Evolutionary conservation across 2,113 vertebrate genomes (phyloP).

Genomic region (Tichodroma muraria): DNA sequence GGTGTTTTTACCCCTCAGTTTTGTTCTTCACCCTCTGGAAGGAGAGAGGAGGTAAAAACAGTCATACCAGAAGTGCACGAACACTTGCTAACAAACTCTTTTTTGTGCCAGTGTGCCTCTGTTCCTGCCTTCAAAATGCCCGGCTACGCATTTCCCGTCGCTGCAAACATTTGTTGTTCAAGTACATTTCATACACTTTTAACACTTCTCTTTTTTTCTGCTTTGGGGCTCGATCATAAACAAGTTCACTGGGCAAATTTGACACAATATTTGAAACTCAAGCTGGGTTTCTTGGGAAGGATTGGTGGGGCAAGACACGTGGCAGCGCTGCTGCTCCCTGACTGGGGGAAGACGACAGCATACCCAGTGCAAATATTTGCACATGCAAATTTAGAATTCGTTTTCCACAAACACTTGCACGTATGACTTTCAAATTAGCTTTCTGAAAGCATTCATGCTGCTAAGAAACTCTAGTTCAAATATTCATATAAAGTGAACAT

Average conservation of each 20-base stretch:
- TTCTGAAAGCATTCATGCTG: slow-evolving; percentile 40
- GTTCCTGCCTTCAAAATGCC: not conserved
- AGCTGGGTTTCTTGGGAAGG: not conserved
- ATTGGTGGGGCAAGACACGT: slow-evolving; percentile 31
- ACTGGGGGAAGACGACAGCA: slow-evolving; percentile 31
- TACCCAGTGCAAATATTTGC: slow-evolving; percentile 56
- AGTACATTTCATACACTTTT: slow-evolving; percentile 36
- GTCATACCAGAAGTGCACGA: not conserved
- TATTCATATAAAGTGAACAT: slow-evolving; percentile 30
- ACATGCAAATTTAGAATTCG: slow-evolving; percentile 51
- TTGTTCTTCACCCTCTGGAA: not conserved
- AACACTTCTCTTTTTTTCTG: slow-evolving; percentile 29
- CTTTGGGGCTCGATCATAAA: not conserved
- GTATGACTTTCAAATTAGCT: slow-evolving; percentile 57
- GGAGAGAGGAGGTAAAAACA: not conserved
- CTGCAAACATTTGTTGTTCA: slow-evolving; percentile 35
- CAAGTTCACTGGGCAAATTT: slow-evolving; percentile 44
- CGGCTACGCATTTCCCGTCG: not conserved
- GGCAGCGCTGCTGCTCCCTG: not conserved
- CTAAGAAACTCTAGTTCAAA: slow-evolving; percentile 48
- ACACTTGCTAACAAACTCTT: not conserved
- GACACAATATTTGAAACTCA: slow-evolving; percentile 50
- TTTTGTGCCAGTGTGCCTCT: not conserved
- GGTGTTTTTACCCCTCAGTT: not conserved
- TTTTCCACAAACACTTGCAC: slow-evolving; percentile 48